Base-by-base conservation (phyloP, 2,797 vertebrate genomes). In the Pipistrellus pipistrellus region DNA sequence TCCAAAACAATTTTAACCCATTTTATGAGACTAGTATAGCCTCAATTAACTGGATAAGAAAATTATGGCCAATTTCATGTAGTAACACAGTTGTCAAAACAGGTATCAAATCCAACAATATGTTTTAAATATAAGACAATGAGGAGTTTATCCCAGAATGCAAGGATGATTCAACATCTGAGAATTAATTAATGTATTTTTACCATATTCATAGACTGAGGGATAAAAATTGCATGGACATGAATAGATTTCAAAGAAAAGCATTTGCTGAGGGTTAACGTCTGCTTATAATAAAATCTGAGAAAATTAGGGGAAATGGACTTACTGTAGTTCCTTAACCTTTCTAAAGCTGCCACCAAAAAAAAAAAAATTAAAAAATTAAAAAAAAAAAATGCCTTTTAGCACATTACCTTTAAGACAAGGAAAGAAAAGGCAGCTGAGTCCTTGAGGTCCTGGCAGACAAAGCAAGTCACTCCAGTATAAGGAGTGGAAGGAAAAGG, bases 111-210 rank as follows among this genome's bases (percentile, higher is more conserved):
- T 62, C 59, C 51, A 78, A 71, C 8, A 25, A 13, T 85, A 64
- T 80, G 84, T 95, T 90, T 51, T 57, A 88, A 93, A 93, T 59
- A 64, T 3, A 76, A 81, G 73, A 93, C 41, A 41, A 76, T 64
- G 11, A 93, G 80, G 27, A 80, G 46, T 62, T 88, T 71, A 86
- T 72, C 17, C 18, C 41, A 88, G 38, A 64, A 90, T 35, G 30
- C n/a, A 48, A 91, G 25, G 20, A n/a, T 10, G 23, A 91, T 64
- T 81, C 64, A 76, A 44, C 17, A 86, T 38, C 21, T 18, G 21
- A 59, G 57, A 21, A 35, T 35, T 32, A 25, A 53, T 48, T 18
- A 17, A 25, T 7, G 57, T 64, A 46, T 76, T 30, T 78, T 78
- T 21, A 77, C 27, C 78, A 77, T 11, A 38, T 6, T 44, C 59